Base-by-base conservation (phyloP, 2,113 vertebrate species). In the Lamprotornis superbus region DNA sequence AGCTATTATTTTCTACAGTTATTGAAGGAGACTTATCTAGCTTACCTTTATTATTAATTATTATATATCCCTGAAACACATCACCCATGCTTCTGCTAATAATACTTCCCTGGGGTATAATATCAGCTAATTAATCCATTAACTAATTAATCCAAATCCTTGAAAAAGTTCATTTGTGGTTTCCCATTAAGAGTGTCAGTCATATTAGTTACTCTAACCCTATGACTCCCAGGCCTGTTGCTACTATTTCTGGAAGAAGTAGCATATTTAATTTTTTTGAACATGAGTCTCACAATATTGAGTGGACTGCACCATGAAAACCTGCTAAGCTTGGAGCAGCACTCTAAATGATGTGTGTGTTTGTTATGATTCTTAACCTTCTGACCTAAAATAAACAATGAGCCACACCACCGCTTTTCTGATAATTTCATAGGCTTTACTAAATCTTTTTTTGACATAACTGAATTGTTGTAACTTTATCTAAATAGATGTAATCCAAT, bases 141-240 rank as follows among this genome's bases (percentile, higher is more conserved):
- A 95, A 86, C 61, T 95, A 95, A 95, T 90, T 85, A 81, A 90
- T 88, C 68, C 68, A 89, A 84, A 90, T 88, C 55, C 39, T 81
- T 94, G 75, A 69, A 81, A 96, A 91, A 94, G 63, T 93, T 97
- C 78, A 93, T 49, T 81, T 3, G 3, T 92, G 39, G 52, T 83
- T 56, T 96, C 78, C 80, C 81, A 73, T 96, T 97, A 96, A 94
- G 35, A 56, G 17, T 86, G 67, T 94, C 76, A 95, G 87, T 97
- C 90, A 94, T 75, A 64, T 83, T 75, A 95, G 52, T 70, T 87
- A 57, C 35, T 49, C 59, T 90, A 86, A 90, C 60, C 55, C 52
- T 53, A 55, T 81, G 94, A 81, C 64, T 90, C 85, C 39, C 39
- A 60, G 11, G 13, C 24, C 67, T 70, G 23, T 59, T 93, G 59